Percentiles rank a stretch among this genome's conserved stretches.
These are phyloP conservation scores for Thereva nobilitata DNA, from an alignment of 2,888 invertebrate species.

Conservation along the genomic window DNA sequence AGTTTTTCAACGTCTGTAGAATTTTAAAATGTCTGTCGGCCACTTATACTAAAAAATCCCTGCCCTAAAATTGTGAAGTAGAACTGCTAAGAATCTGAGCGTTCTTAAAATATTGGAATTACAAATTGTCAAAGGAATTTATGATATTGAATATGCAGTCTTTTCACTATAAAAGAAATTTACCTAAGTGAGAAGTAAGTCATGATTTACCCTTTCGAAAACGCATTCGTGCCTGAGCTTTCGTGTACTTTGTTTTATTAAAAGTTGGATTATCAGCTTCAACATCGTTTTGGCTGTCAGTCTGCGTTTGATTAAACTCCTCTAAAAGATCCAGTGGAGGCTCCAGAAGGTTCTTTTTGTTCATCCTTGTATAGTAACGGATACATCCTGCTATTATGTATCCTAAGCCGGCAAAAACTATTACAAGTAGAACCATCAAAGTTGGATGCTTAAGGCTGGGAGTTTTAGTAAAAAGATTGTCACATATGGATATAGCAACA, in stretches of 20 bases:
- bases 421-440: slow-evolving; percentile 71
- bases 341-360: slow-evolving; percentile 61
- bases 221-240: slow-evolving; percentile 75
- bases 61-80: too few species aligned
- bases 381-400: slow-evolving; percentile 68
- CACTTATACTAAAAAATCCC: too few species aligned
- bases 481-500: slow-evolving; percentile 68
- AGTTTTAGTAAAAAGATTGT: slow-evolving; percentile 67
- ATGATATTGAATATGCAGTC: slow-evolving; percentile 5
- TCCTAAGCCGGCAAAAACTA: slow-evolving; percentile 69
- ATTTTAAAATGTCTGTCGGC: too few species aligned
- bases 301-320: slow-evolving; percentile 38
- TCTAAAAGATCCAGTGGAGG: slow-evolving; percentile 60
- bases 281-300: slow-evolving; percentile 40
- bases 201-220: slow-evolving; percentile 74
- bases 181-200: slow-evolving; percentile 41
- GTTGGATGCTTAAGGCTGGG: slow-evolving; percentile 71
- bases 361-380: slow-evolving; percentile 62
- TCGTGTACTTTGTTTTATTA: slow-evolving; percentile 65
- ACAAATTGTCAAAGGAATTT: too few species aligned
- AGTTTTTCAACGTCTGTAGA: too few species aligned
- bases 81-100: too few species aligned
- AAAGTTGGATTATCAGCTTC: slow-evolving; percentile 44
- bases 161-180: slow-evolving; percentile 12
- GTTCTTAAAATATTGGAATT: too few species aligned